A percentile compares a stretch with the other conserved stretches of the same genome.
Evolutionary conservation across 2,888 invertebrate genomes (phyloP).

Genomic region (Oxystoma pomonae): DNA sequence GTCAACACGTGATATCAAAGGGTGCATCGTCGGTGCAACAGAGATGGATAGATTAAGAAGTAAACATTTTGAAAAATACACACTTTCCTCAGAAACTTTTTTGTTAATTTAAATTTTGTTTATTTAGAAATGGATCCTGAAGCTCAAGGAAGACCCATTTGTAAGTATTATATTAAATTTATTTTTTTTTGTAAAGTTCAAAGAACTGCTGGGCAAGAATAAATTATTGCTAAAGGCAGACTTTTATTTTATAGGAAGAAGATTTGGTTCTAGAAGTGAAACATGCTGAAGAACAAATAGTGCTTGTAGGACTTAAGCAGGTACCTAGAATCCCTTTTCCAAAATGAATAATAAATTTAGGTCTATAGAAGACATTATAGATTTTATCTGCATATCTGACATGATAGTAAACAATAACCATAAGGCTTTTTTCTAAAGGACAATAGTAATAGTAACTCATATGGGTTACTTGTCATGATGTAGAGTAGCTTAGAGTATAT

Average conservation of each 20-base stretch:
- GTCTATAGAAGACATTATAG: too few species aligned
- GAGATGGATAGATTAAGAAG: slow-evolving; percentile 14
- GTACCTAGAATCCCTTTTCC: too few species aligned
- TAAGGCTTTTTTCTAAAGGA: too few species aligned
- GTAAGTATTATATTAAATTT: slow-evolving; percentile 34
- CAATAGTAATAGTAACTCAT: too few species aligned
- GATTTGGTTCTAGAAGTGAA: slow-evolving; percentile 40
- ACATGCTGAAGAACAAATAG: slow-evolving; percentile 42
- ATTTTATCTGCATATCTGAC: too few species aligned
- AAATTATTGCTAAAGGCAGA: too few species aligned
- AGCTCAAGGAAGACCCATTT: slow-evolving; percentile 38
- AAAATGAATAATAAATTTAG: too few species aligned
- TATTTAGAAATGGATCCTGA: slow-evolving; percentile 39
- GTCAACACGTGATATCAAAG: slow-evolving; percentile 16
- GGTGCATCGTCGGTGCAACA: neutral
- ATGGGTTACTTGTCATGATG: too few species aligned
- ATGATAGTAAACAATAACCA: too few species aligned
- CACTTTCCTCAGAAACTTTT: slow-evolving; percentile 3
- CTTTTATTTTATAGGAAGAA: slow-evolving; percentile 37
- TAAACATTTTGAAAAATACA: slow-evolving; percentile 11
- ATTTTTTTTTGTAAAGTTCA: too few species aligned
- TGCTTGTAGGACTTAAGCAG: slow-evolving; percentile 44
- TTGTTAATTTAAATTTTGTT: slow-evolving; percentile 21
- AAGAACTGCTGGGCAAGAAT: too few species aligned
- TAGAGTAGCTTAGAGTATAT: too few species aligned